These are phyloP conservation scores for Tachycineta bicolor DNA, from an alignment of 2,113 vertebrate genomes.

Conservation along the genomic window DNA sequence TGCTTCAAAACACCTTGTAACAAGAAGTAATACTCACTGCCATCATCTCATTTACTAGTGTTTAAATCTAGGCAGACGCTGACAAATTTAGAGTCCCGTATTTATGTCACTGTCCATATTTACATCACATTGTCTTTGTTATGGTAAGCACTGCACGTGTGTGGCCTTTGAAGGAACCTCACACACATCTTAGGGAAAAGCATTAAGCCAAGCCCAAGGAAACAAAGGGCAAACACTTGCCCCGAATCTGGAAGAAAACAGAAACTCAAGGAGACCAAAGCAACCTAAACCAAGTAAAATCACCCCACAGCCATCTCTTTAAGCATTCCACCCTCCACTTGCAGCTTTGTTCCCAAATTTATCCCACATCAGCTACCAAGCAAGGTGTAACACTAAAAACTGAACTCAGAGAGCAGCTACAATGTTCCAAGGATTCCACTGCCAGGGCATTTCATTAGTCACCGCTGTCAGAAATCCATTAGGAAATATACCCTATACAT, in stretches of 20 bases:
- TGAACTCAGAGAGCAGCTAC: neutral
- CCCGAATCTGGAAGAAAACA: neutral
- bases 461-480: neutral
- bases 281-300: neutral
- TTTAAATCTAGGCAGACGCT: neutral
- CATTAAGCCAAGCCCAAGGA: neutral
- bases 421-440: neutral
- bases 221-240: neutral
- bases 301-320: neutral
- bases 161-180: neutral
- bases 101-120: neutral
- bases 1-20: neutral
- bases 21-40: neutral
- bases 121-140: neutral
- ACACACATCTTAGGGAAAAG: accelerated
- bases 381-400: neutral
- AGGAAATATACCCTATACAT: neutral
- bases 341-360: accelerated
- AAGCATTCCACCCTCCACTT: neutral
- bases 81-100: neutral
- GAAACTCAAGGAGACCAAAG: neutral
- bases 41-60: neutral
- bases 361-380: neutral
- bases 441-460: neutral
- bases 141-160: accelerated